A percentile compares a stretch with the other conserved stretches of the same genome.
These are phyloP conservation scores for Lepidocolaptes lacrymiger DNA, from an alignment of 2,797 vertebrate genomes.

Conservation along the genomic window DNA sequence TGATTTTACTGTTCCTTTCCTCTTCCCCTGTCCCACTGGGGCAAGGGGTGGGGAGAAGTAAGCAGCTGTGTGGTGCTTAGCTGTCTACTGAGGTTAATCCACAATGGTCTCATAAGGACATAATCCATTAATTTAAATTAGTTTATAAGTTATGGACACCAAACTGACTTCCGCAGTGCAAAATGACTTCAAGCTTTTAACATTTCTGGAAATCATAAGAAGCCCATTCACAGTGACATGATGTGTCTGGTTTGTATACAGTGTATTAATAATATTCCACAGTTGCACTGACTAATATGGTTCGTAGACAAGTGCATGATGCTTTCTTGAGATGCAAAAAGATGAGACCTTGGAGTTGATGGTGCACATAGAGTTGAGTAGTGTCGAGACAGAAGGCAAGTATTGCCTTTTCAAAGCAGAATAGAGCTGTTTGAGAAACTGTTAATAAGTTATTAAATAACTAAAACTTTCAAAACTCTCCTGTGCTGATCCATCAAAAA, in stretches of 20 bases:
- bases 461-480: neutral
- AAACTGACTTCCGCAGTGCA: neutral
- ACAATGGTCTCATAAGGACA: neutral
- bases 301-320: neutral
- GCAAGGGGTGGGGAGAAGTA: neutral
- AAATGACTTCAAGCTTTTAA: neutral
- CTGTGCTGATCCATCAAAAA: neutral
- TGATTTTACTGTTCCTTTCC: neutral
- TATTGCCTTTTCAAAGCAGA: neutral
- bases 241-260: neutral
- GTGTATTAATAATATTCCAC: neutral
- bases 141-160: neutral
- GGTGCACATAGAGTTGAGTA: neutral
- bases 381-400: neutral
- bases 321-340: neutral
- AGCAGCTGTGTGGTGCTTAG: neutral
- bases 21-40: neutral
- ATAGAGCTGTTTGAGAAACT: neutral
- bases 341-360: neutral
- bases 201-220: neutral
- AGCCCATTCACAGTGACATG: neutral
- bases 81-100: neutral
- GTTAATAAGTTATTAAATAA: neutral
- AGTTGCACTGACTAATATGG: neutral
- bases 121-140: neutral